Evolutionary conservation across 2,797 vertebrate genomes (phyloP).

Genomic region (Melanotaenia pygmaea): DNA sequence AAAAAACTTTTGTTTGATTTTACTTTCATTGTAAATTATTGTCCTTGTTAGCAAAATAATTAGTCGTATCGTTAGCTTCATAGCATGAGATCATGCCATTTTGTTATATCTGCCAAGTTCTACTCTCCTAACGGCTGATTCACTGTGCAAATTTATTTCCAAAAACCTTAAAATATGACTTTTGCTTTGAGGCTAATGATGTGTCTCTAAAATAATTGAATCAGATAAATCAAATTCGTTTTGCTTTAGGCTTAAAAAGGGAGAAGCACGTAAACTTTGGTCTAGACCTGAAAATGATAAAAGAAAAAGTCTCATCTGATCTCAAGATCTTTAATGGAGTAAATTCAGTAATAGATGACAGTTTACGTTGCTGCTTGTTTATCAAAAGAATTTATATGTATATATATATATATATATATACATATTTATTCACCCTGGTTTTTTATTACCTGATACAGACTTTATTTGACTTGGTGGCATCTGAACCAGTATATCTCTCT

Average conservation of each 20-base stretch:
- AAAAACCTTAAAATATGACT: neutral
- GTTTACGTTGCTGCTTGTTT: slow-evolving; percentile 48
- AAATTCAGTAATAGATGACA: slow-evolving; percentile 19
- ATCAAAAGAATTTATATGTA: slow-evolving; percentile 6
- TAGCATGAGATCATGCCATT: too few species aligned
- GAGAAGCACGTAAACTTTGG: neutral
- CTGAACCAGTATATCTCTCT: too few species aligned
- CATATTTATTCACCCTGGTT: too few species aligned
- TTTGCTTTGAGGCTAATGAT: neutral
- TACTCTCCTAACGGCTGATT: neutral
- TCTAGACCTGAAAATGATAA: neutral
- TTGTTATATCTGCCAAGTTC: too few species aligned
- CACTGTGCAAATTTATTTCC: neutral
- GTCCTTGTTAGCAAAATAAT: neutral
- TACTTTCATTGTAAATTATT: neutral
- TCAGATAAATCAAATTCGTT: neutral
- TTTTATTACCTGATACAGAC: too few species aligned
- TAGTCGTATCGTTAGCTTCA: neutral
- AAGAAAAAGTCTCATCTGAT: neutral
- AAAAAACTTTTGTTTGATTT: neutral
- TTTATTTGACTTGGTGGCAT: too few species aligned
- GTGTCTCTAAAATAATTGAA: neutral
- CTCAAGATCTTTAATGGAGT: neutral
- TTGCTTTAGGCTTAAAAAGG: neutral
- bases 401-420: too few species aligned